These are phyloP conservation scores for Cervus canadensis DNA, from an alignment of 2,113 vertebrate genomes.

Conservation along the genomic window DNA sequence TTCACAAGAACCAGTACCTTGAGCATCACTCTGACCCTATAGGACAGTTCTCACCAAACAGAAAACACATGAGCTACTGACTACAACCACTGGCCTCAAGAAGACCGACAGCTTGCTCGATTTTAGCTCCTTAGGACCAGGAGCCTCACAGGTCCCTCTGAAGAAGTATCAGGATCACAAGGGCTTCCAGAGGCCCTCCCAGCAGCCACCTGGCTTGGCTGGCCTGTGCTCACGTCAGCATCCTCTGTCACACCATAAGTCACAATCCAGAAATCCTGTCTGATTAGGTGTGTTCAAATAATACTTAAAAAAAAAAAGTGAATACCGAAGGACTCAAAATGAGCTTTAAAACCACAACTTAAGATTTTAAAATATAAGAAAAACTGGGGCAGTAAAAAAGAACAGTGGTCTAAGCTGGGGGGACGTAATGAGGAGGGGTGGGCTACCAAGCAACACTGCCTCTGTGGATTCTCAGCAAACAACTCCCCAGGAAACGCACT, in stretches of 20 bases:
- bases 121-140: background rate
- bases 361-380: background rate
- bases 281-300: background rate
- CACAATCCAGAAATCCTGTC: background rate
- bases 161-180: background rate
- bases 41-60: background rate
- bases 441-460: background rate
- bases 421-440: too few relatives aligned
- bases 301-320: background rate
- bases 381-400: background rate
- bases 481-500: accelerated
- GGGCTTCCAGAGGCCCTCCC: too few relatives aligned
- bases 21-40: background rate
- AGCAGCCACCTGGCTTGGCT: background rate
- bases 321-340: background rate
- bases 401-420: background rate
- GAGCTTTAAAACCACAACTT: background rate
- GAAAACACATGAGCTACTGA: background rate
- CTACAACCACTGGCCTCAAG: background rate
- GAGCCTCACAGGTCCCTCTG: background rate
- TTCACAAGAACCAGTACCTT: background rate
- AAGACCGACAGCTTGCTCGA: background rate
- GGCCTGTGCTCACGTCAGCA: accelerated
- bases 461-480: background rate
- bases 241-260: too few relatives aligned